Evolutionary conservation across 1,140 invertebrate genomes (phyloP).

Genomic region (Hypothenemus hampei): DNA sequence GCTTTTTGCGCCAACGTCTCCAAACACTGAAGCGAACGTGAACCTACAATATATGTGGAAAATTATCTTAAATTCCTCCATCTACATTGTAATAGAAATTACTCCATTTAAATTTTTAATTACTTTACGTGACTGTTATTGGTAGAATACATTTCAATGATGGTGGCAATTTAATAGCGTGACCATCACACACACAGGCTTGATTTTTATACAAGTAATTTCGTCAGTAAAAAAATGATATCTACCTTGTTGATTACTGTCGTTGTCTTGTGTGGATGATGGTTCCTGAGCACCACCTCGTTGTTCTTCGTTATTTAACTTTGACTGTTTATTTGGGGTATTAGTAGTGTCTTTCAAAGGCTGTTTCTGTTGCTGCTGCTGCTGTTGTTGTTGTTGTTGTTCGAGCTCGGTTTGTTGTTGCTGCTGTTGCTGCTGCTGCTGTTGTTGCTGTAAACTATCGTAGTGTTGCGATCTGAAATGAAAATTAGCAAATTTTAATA

Average conservation of each 20-base stretch:
- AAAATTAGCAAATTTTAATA: conserved; percentile 1
- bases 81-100: no score
- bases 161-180: no score
- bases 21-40: conserved; percentile 57
- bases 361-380: conserved; percentile 38
- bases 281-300: conserved; percentile 14
- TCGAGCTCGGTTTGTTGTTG: no score
- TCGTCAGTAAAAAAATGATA: background rate
- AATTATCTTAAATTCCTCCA: no score
- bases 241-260: conserved; percentile 20
- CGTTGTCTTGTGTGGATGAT: conserved; percentile 27
- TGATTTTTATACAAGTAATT: no score
- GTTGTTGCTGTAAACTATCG: conserved; percentile 44
- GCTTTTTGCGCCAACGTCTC: conserved; percentile 62
- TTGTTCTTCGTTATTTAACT: conserved; percentile 31
- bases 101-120: no score
- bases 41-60: conserved; percentile 22
- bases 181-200: no score
- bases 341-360: conserved; percentile 44
- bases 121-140: no score
- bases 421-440: conserved; percentile 37
- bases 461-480: conserved; percentile 46
- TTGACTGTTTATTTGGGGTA: conserved; percentile 31
- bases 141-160: no score
- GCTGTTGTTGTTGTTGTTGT: conserved; percentile 10